Percentiles rank a stretch among this genome's conserved stretches.
Evolutionary conservation across 92 coral and sea anemone species (phyloP).

Genomic region (Montipora capitata): DNA sequence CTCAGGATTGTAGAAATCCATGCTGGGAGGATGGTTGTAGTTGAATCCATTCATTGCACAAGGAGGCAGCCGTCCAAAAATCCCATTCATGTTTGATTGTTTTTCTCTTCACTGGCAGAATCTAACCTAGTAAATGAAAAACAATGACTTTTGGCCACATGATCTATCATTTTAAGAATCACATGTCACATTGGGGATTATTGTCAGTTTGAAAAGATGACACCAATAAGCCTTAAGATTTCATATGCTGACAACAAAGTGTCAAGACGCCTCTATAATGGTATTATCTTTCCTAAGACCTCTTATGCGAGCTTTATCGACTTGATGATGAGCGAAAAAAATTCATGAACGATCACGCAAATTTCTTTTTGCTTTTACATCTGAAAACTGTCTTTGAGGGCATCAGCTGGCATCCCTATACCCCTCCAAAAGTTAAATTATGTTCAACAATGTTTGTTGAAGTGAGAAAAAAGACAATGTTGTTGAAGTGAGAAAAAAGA

Average conservation of each 20-base stretch:
- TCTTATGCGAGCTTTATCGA: conserved; percentile 20
- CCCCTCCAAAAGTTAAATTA: background rate
- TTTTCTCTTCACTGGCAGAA: conserved; percentile 2
- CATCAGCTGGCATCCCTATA: background rate
- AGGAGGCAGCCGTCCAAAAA: conserved; percentile 94
- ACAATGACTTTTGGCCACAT: conserved; percentile 26
- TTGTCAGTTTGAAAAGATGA: conserved; percentile 27
- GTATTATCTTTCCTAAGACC: conserved; percentile 44
- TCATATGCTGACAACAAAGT: conserved; percentile 14
- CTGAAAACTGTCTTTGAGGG: background rate
- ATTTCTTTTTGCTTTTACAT: background rate
- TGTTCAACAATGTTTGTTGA: too few species aligned
- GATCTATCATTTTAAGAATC: conserved; percentile 22
- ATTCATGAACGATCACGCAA: conserved; percentile 47
- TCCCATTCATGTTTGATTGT: conserved; percentile 82
- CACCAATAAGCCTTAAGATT: conserved; percentile 15
- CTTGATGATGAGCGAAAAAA: conserved; percentile 35
- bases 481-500: background rate
- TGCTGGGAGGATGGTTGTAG: conserved; percentile 79
- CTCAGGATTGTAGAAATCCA: conserved; percentile 88
- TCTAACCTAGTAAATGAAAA: background rate
- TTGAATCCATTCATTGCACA: conserved; percentile 87
- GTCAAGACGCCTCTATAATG: conserved; percentile 22
- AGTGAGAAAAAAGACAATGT: too few species aligned
- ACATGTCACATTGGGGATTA: conserved; percentile 9